A percentile compares a stretch with the other conserved stretches of the same genome.
Evolutionary conservation across 2,113 vertebrate genomes (phyloP).

Genomic region (Erythrocebus patas): DNA sequence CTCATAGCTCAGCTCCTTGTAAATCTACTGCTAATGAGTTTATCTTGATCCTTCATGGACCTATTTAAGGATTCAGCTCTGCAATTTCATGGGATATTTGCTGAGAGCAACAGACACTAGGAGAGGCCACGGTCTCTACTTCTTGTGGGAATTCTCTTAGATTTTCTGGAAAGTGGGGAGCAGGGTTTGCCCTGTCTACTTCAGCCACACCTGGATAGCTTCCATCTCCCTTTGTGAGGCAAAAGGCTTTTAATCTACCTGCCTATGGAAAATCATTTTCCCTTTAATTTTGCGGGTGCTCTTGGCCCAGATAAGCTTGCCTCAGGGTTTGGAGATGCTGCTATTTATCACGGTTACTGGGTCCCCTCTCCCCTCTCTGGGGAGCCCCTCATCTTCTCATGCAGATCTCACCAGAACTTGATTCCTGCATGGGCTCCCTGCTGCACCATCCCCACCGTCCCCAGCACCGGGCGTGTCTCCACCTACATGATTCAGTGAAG

Average conservation of each 20-base stretch:
- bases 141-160: neutral
- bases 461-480: rapidly evolving
- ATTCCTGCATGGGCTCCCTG: neutral
- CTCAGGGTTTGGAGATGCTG: rapidly evolving
- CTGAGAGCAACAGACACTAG: rapidly evolving
- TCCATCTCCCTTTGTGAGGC: rapidly evolving
- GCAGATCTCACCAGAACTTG: neutral
- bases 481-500: rapidly evolving
- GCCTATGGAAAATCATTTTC: neutral
- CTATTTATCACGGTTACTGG: no score
- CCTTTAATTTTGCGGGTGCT: rapidly evolving
- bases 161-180: neutral
- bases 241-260: rapidly evolving
- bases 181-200: rapidly evolving
- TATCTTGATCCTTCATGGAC: neutral
- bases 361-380: neutral
- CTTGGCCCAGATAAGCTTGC: no score
- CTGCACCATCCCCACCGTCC: neutral
- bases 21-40: no score
- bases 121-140: neutral
- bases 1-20: rapidly evolving
- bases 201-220: rapidly evolving
- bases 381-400: no score
- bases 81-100: neutral
- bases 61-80: neutral